Base-by-base conservation (phyloP, 2,888 invertebrate genomes). In the Cetonia aurata region DNA sequence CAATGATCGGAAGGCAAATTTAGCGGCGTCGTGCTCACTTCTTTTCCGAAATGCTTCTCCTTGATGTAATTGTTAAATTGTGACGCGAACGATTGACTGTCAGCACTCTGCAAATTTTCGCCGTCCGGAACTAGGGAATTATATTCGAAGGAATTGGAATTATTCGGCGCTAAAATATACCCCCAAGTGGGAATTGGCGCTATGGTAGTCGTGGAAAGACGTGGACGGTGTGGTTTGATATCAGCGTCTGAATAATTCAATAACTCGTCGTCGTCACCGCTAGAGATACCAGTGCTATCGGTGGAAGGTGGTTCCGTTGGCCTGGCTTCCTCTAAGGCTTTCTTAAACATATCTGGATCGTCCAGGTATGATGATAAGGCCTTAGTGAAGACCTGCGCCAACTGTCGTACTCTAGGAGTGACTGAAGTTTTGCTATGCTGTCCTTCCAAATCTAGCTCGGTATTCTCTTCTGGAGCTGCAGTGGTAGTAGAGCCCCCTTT, bases 301-400 rank as follows among this genome's bases (percentile, higher is more conserved):
- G 85, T 81, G n/a, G 84, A 82, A 1, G 79, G 87, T 0, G 93
- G 93, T 77, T 93, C 93, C 0, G 93, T 94, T 0, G 95, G 95
- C 78, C 94, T 87, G 0, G 93, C 91, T 75, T 93, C 91, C 6
- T 92, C 91, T 17, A 95, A 82, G 17, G 91, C 91, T 79, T 90
- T 91, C 75, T 92, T 90, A 77, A 95, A 95, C 66, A 90, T 90
- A n/a, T 91, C 90, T 0, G 95, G 95, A 82, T 95, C 92, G 82
- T 94, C 92, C 3, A 95, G 85, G 76, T 95, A 95, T 0, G 93
- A 93, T 0, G 93, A 92, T 13, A 95, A 83, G 0, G 94, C 95
- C 79, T 93, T 91, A 0, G 94, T 94, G 78, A 95, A 95, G 3
- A 95, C 93, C 83, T 93, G 92, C 0, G 95, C 95, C 3, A 95